Evolutionary conservation across 2,113 vertebrate genomes (phyloP).

Genomic region (Cisticola juncidis): DNA sequence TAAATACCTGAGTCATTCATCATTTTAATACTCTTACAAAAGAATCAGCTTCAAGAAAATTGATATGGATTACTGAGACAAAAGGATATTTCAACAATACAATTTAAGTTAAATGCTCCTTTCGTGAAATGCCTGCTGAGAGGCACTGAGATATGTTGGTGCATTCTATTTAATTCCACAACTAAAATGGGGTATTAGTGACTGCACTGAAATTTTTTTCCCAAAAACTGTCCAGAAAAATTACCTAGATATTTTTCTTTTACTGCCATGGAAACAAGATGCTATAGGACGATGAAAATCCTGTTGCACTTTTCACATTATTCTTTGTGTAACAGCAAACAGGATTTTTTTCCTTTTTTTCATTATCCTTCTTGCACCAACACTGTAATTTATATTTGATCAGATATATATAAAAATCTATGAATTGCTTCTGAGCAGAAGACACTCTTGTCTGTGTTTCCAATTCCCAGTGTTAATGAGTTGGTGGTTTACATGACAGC

Average conservation of each 20-base stretch:
- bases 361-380: background rate
- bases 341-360: background rate
- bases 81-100: background rate
- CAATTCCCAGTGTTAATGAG: background rate
- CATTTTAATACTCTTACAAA: background rate
- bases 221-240: background rate
- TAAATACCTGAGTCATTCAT: background rate
- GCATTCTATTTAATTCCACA: background rate
- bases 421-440: background rate
- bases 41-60: background rate
- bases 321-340: background rate
- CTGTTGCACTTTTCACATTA: background rate
- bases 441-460: background rate
- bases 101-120: background rate
- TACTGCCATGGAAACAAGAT: background rate
- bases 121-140: background rate
- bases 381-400: background rate
- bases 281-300: background rate
- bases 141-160: background rate
- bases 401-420: accelerated
- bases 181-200: background rate
- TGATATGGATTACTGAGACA: background rate
- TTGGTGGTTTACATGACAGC: background rate
- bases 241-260: background rate
- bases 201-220: background rate